Percentiles rank a stretch among this genome's conserved stretches.
Evolutionary conservation across 2,113 vertebrate genomes (phyloP).

Genomic region (Rhodinocichla rosea): DNA sequence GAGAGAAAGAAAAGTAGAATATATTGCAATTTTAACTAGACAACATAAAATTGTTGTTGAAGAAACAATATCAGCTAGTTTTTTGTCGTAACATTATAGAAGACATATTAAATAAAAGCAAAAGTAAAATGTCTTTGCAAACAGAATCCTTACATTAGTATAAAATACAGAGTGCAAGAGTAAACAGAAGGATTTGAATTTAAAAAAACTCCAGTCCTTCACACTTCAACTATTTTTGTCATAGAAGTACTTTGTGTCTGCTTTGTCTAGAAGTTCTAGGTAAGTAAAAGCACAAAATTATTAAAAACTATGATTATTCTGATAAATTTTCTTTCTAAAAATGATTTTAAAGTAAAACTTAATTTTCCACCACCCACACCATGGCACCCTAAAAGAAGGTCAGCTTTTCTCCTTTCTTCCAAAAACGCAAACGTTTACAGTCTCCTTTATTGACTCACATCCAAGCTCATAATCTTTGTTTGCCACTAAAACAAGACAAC

Average conservation of each 20-base stretch:
- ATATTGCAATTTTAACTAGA: neutral
- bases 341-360: neutral
- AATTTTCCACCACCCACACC: neutral
- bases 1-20: neutral
- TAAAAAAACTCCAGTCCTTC: neutral
- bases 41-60: neutral
- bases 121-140: neutral
- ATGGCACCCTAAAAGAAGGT: neutral
- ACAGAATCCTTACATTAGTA: neutral
- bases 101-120: neutral
- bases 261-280: neutral
- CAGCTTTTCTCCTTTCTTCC: neutral
- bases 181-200: neutral
- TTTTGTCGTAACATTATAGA: neutral
- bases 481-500: neutral
- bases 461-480: neutral
- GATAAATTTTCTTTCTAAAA: neutral
- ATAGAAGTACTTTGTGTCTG: neutral
- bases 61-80: conserved; percentile 15
- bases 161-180: neutral
- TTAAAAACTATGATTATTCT: neutral
- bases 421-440: neutral
- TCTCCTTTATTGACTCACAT: neutral
- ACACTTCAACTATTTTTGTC: neutral
- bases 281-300: neutral